Conservation (phyloP, 2,797 vertebrate genomes). For the Malurus splendens region DNA sequence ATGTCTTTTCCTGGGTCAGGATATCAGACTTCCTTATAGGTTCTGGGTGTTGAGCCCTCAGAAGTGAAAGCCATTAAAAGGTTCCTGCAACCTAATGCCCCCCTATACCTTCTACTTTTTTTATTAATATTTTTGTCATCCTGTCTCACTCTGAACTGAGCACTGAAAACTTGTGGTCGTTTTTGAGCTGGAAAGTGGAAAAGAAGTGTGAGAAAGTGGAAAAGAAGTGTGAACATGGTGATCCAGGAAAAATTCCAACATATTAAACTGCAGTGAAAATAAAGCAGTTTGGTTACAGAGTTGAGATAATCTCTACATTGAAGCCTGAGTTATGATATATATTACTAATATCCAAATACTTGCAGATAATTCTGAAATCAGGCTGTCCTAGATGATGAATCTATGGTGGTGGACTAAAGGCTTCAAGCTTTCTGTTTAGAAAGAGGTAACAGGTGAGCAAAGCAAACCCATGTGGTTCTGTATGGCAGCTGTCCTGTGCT, state of each 20-base stretch:
- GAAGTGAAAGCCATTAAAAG: neutral
- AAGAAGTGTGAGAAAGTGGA: neutral
- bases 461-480: neutral
- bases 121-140: neutral
- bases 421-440: neutral
- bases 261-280: neutral
- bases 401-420: neutral
- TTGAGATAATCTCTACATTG: neutral
- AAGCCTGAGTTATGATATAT: neutral
- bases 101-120: fast-evolving
- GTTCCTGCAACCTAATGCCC: neutral
- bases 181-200: neutral
- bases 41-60: neutral
- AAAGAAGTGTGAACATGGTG: neutral
- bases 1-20: neutral
- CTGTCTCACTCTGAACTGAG: neutral
- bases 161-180: neutral
- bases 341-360: neutral
- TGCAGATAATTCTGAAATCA: neutral
- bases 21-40: neutral
- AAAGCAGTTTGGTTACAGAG: neutral
- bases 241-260: neutral
- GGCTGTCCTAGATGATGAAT: neutral
- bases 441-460: neutral
- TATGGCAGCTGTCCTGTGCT: neutral